phyloP scores from a whole-genome alignment of 2,888 invertebrate genomes.

The Schrankia costaestrigalis region DNA sequence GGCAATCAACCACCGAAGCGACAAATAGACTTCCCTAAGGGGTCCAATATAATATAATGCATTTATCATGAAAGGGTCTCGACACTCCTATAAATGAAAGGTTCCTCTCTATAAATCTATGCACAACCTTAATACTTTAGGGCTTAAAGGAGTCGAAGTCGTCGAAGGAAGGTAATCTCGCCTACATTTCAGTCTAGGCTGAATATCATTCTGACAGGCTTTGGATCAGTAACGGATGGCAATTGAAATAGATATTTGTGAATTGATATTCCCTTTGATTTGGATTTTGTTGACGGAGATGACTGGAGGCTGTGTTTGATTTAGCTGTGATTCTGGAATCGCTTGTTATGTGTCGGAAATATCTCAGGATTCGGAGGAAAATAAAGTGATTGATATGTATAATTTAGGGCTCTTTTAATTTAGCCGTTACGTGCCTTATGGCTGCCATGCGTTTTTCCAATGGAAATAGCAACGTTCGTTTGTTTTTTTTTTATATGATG shows the following conservation, averaged over 20 bases:
- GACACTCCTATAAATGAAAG: slow-evolving; percentile 29
- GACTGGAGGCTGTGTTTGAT: neutral
- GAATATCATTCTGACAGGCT: slow-evolving; percentile 15
- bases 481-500: no score
- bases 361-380: no score
- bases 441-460: no score
- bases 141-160: slow-evolving; percentile 21
- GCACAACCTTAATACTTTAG: slow-evolving; percentile 28
- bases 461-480: no score
- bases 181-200: slow-evolving; percentile 9
- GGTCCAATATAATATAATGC: slow-evolving; percentile 26
- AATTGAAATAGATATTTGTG: slow-evolving; percentile 19
- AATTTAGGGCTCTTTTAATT: no score
- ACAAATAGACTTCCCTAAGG: slow-evolving; percentile 21
- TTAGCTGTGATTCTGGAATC: no score
- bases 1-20: slow-evolving; percentile 24
- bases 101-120: slow-evolving; percentile 32
- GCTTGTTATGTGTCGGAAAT: no score
- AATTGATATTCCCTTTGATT: slow-evolving; percentile 15
- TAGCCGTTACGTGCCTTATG: no score
- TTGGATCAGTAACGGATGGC: slow-evolving; percentile 16
- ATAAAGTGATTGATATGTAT: no score
- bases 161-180: slow-evolving; percentile 20
- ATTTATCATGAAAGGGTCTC: slow-evolving; percentile 30
- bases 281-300: slow-evolving; percentile 9